Evolutionary conservation across 2,888 invertebrate species (phyloP).

Genomic region (Ectobius pallidus): DNA sequence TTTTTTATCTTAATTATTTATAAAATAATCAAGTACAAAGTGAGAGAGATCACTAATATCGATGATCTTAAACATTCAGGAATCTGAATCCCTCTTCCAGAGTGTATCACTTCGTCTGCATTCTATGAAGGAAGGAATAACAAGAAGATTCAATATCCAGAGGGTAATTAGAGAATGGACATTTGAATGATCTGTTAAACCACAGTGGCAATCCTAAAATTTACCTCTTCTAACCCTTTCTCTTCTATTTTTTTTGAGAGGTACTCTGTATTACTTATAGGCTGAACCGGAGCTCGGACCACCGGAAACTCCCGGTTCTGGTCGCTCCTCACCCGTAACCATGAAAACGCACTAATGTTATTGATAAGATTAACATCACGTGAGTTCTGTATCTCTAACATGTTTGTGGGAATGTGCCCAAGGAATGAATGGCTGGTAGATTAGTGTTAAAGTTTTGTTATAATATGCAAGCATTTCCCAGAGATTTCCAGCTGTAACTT

Average conservation of each 20-base stretch:
- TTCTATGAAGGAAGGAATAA: no score
- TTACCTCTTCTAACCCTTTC: neutral
- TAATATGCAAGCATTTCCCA: constrained; percentile 8
- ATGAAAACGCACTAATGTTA: constrained; percentile 27
- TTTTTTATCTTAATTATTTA: no score
- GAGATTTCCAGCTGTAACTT: constrained; percentile 1
- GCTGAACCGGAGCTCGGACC: constrained; percentile 30
- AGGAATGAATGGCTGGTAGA: constrained; percentile 7
- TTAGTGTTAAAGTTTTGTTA: neutral
- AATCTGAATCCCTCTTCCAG: no score
- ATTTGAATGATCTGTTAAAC: no score
- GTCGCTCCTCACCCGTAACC: constrained; percentile 31
- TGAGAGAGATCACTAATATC: no score
- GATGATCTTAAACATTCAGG: no score
- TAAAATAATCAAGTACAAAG: no score
- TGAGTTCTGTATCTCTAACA: constrained; percentile 18
- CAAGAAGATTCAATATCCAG: no score
- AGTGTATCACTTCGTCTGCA: no score
- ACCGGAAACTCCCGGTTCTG: constrained; percentile 4
- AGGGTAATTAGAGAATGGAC: no score
- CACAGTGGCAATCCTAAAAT: neutral
- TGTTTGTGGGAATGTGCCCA: constrained; percentile 18
- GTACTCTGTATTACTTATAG: constrained; percentile 32
- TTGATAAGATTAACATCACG: constrained; percentile 30
- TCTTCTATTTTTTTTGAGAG: constrained; percentile 8